Evolutionary conservation across 2,113 vertebrate genomes (phyloP).

Genomic region (Shinisaurus crocodilurus): DNA sequence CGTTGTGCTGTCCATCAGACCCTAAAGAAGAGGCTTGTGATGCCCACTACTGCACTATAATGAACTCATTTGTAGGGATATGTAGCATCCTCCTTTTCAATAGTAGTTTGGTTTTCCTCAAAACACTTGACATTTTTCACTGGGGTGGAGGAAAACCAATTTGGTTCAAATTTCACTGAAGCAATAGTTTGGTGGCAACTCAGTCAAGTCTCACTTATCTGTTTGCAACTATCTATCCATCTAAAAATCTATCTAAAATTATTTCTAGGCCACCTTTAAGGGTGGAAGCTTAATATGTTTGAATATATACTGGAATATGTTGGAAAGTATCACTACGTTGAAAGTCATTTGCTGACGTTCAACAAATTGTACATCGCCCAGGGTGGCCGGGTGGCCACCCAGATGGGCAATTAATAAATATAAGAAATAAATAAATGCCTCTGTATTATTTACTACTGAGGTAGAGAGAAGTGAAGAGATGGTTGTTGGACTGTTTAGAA

Average conservation of each 20-base stretch:
- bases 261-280: too few species aligned
- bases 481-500: neutral
- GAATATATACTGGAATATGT: neutral
- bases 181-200: neutral
- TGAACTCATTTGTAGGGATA: neutral
- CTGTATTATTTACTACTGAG: neutral
- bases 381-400: too few species aligned
- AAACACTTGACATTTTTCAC: neutral
- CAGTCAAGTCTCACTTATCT: neutral
- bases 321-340: neutral
- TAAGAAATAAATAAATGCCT: too few species aligned
- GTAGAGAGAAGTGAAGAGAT: neutral
- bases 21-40: neutral
- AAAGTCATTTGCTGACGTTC: neutral
- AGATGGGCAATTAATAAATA: too few species aligned
- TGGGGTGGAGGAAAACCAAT: neutral
- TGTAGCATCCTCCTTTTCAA: neutral
- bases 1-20: neutral
- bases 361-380: too few species aligned
- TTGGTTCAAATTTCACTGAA: neutral
- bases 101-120: neutral
- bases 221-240: neutral
- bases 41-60: neutral
- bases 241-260: too few species aligned
- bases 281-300: too few species aligned